phyloP scores from a whole-genome alignment of 2,888 invertebrate species.

The Formica aserva region DNA sequence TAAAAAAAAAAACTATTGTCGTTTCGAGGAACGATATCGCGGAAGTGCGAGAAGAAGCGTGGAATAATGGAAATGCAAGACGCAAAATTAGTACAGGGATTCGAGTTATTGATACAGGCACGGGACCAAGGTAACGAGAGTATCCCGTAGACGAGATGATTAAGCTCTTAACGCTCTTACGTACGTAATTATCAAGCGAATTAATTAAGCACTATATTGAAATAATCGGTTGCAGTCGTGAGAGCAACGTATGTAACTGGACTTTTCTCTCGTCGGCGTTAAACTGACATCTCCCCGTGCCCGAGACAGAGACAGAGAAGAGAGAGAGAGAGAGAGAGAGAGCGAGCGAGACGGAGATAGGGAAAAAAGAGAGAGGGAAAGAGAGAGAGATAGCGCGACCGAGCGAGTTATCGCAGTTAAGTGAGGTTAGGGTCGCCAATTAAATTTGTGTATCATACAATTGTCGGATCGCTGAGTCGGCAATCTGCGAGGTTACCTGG shows the following conservation, averaged over 20 bases:
- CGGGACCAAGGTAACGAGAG: not conserved
- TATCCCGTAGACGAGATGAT: not conserved
- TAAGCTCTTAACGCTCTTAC: conserved; percentile 70
- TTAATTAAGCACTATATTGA: conserved; percentile 79
- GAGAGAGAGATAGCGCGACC: not conserved
- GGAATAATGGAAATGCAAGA: not conserved
- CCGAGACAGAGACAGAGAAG: conserved; percentile 58
- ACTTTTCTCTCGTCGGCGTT: conserved; percentile 68
- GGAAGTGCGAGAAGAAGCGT: not conserved
- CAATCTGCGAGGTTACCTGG: conserved; percentile 61
- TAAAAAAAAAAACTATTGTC: not conserved
- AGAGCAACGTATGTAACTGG: conserved; percentile 74
- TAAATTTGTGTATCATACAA: conserved; percentile 74
- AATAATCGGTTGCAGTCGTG: conserved; percentile 76
- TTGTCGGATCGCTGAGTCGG: conserved; percentile 56
- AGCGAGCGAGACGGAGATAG: not conserved
- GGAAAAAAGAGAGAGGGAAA: not conserved
- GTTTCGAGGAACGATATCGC: not conserved
- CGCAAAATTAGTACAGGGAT: not conserved
- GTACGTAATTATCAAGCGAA: conserved; percentile 70
- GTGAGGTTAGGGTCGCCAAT: conserved; percentile 84
- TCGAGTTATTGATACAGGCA: not conserved
- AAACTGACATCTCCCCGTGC: conserved; percentile 79
- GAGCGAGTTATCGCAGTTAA: conserved; percentile 45
- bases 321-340: not conserved